Evolutionary conservation across 35 echinoderm and acorn worm genomes (phyloP).

Genomic region (Ophiothrix spiculata): DNA sequence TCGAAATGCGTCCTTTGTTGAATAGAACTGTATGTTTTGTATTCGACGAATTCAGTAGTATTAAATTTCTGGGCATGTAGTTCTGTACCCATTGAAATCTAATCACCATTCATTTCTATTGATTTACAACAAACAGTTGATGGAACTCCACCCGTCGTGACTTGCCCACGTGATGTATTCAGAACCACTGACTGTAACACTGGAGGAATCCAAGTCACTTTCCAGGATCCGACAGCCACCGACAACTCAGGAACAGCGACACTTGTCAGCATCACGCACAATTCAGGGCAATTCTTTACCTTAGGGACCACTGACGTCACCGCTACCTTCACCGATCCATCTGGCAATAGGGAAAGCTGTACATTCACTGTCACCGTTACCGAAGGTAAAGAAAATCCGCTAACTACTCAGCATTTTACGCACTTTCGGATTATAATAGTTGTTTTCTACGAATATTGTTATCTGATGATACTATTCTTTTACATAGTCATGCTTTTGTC

Average conservation of each 20-base stretch:
- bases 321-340: slow-evolving; percentile 55
- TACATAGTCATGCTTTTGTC: no score
- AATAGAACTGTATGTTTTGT: no score
- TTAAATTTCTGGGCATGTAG: no score
- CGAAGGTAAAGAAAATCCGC: slow-evolving; percentile 17
- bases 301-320: slow-evolving; percentile 37
- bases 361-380: slow-evolving; percentile 51
- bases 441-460: no score
- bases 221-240: slow-evolving; percentile 31
- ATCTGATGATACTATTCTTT: no score
- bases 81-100: no score
- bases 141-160: not conserved
- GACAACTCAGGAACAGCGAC: slow-evolving; percentile 48
- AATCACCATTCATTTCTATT: no score
- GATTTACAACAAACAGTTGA: no score
- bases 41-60: no score
- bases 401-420: not conserved
- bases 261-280: not conserved
- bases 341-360: slow-evolving; percentile 39
- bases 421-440: not conserved
- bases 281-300: slow-evolving; percentile 39
- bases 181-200: not conserved
- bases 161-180: not conserved
- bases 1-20: no score
- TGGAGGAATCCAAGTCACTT: slow-evolving; percentile 17